Evolutionary conservation across 2,113 vertebrate genomes (phyloP), one percentile per base, ranked within the genome.

Genomic region (Panthera uncia): DNA sequence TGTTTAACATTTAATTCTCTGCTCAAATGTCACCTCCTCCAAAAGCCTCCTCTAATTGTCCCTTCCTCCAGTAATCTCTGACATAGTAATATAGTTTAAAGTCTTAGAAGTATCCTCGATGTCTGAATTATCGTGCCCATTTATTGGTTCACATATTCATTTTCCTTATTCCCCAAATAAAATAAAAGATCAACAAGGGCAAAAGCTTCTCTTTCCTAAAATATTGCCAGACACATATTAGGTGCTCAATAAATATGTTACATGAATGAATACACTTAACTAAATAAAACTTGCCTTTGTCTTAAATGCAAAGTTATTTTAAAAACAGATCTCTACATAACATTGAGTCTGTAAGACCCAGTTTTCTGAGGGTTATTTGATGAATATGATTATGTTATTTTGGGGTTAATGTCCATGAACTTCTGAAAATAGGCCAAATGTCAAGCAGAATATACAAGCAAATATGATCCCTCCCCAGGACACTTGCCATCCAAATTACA

Each of bases 391-490:
- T 87, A 89, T 82, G 38, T 94, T 97, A 97, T 89, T 97, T 97
- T 7, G 41, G 88, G 95, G 69, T 96, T 97, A 95, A 96, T 92
- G 94, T 68, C 79, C 87, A 96, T 48, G 45, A 94, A 95, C 97
- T 97, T 50, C 65, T 91, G 84, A 90, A 95, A 96, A 84, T 78
- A 74, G 80, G 97, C 92, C 80, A 96, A 93, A 92, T 55, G 87
- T 80, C 87, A 97, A 87, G 23, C 23, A 95, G 21, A 96, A 68
- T 57, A 92, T 84, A 81, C 18, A 95, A 97, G 76, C 50, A 95
- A 97, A 97, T 94, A 97, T 68, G 92, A 95, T 91, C 85, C 96
- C 94, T 96, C 81, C 69, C 74, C 50, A 98, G 84, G 95, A 97
- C 68, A 95, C 90, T 97, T 97, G 83, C 86, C 66, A 95, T 96